Evolutionary conservation across 2,797 vertebrate genomes (phyloP), one percentile per base, ranked within the genome.

Genomic region (Yasuhikotakia modesta): DNA sequence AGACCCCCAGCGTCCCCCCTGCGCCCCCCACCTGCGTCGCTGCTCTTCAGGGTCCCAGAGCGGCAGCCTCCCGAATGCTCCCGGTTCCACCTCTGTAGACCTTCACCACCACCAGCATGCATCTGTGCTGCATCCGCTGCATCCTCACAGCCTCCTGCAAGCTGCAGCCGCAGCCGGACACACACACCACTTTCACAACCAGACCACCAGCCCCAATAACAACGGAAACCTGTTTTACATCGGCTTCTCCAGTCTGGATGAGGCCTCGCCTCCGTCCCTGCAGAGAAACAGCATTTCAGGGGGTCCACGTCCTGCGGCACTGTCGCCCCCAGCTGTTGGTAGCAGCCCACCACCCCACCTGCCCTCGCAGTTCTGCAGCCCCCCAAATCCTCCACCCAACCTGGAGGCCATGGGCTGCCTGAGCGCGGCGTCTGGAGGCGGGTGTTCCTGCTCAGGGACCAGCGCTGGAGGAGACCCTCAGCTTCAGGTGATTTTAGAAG

Each of bases 31-130:
- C 79, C 82, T 94, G 17, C 89, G 94, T 0, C 93, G 94, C 52
- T 94, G 93, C 83, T 94, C 93, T 69, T 94, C 92, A 0, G 92
- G 92, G 13, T 93, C 93, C 2, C 92, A 94, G 78, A 94, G 88
- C 0, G 92, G 91, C 60, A 91, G 91, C 83, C 87, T 92, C 63
- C 86, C 92, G 17, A 90, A 93, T 78, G 88, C 90, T 0, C 43
- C 68, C 0, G 79, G 76, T 22, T 73, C 67, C 0, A 4, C 76
- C 55, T 14, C n/a, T n/a, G n/a, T 64, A 0, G 85, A 86, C 69
- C 72, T 82, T 3, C 82, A 84, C 27, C 85, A 82, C 22, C 84
- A 84, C 70, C 82, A 83, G 35, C 85, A 82, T 46, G 64, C 69
- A 0, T 90, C 92, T 57, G 81, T 81, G 27, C 86, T 93, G 3